A percentile compares a stretch with the other conserved stretches of the same genome.
phyloP scores from a whole-genome alignment of 2,113 vertebrate genomes.

The Pelusios castaneus region DNA sequence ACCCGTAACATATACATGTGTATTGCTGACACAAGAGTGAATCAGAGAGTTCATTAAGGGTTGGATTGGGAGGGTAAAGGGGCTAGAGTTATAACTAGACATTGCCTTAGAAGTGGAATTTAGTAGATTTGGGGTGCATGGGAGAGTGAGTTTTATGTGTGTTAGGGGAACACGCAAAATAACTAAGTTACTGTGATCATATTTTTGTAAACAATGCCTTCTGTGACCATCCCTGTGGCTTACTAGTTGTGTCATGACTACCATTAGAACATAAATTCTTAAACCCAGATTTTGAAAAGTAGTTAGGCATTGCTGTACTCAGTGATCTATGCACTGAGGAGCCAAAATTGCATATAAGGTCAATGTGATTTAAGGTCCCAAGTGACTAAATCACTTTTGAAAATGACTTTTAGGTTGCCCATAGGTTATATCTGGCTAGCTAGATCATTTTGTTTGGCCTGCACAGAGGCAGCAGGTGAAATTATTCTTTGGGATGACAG shows the following conservation, averaged over 20 bases:
- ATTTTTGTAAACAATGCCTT: neutral
- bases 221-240: neutral
- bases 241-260: too few relatives aligned
- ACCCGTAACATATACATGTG: neutral
- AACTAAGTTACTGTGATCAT: neutral
- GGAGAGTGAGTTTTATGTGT: neutral
- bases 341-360: neutral
- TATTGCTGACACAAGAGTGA: constrained; percentile 19
- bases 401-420: too few relatives aligned
- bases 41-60: neutral
- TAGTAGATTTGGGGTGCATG: neutral
- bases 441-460: neutral
- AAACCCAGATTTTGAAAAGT: neutral
- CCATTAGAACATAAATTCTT: neutral
- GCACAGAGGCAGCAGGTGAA: neutral
- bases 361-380: neutral
- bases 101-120: neutral
- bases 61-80: neutral
- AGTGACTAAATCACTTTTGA: too few relatives aligned
- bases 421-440: too few relatives aligned
- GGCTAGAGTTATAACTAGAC: neutral
- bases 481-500: neutral
- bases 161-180: neutral
- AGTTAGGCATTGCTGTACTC: neutral
- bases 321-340: neutral